These are phyloP conservation scores for Meriones psammophilus DNA, from an alignment of 2,797 vertebrate genomes.

Conservation along the genomic window DNA sequence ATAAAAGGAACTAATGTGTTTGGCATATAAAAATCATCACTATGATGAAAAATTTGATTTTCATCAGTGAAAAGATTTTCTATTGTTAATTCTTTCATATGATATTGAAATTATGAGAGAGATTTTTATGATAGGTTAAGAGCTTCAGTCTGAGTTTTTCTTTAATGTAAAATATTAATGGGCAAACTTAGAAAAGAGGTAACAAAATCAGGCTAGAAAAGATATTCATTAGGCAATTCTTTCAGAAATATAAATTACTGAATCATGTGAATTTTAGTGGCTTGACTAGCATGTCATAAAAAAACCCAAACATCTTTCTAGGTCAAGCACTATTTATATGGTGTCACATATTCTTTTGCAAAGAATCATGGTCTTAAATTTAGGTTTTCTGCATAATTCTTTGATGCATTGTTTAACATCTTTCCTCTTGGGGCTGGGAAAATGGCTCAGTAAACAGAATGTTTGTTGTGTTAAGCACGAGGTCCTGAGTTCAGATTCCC, in stretches of 20 bases:
- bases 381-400: neutral
- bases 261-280: neutral
- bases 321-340: neutral
- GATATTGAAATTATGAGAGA: neutral
- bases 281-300: neutral
- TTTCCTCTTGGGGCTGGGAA: neutral
- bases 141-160: neutral
- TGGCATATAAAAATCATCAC: neutral
- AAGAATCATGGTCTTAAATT: neutral
- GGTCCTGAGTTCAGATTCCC: neutral
- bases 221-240: neutral
- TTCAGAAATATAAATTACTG: neutral
- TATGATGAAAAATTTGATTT: neutral
- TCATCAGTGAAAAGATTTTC: neutral
- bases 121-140: neutral
- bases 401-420: neutral
- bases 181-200: neutral
- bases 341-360: neutral
- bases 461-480: neutral
- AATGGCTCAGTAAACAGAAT: neutral
- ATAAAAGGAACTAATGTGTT: neutral
- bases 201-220: neutral
- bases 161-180: neutral
- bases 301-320: neutral
- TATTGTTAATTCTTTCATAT: neutral